These are phyloP conservation scores for Bombus balteatus DNA, from an alignment of 1,140 invertebrate genomes.

Conservation along the genomic window DNA sequence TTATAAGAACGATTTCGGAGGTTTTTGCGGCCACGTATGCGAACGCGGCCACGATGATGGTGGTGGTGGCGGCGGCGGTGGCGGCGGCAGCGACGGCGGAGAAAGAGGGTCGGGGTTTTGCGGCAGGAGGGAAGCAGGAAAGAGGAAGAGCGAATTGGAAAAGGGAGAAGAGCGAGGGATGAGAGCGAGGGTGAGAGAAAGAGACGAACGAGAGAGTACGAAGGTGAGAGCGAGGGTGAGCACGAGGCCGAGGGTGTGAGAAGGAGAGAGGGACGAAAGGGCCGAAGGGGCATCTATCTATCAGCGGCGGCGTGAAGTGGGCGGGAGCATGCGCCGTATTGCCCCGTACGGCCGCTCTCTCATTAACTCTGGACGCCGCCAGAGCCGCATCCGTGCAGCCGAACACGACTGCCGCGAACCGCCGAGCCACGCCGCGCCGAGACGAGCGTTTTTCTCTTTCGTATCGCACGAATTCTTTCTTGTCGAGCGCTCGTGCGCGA, in stretches of 20 bases:
- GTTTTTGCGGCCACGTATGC: constrained; percentile 54
- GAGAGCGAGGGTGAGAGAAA: constrained; percentile 51
- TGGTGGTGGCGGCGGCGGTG: neutral
- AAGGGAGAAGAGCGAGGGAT: constrained; percentile 38
- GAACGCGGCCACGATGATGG: constrained; percentile 25
- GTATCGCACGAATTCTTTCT: neutral
- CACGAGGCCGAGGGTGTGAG: constrained; percentile 34
- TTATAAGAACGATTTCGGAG: constrained; percentile 58
- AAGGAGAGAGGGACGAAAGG: constrained; percentile 58
- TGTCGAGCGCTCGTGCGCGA: neutral
- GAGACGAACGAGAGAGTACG: constrained; percentile 61
- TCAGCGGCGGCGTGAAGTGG: constrained; percentile 83
- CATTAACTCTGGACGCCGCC: constrained; percentile 81
- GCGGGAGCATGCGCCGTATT: constrained; percentile 82
- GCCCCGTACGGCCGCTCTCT: constrained; percentile 82
- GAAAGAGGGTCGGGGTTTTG: neutral
- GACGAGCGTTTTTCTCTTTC: neutral
- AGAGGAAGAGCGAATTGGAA: constrained; percentile 64
- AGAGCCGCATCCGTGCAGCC: constrained; percentile 65
- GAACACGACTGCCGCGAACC: constrained; percentile 59
- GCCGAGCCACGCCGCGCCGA: constrained; percentile 25
- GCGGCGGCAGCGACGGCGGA: neutral
- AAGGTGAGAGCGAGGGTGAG: neutral
- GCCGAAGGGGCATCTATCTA: constrained; percentile 82
- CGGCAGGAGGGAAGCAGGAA: constrained; percentile 35